Base-by-base conservation (phyloP, 1,140 invertebrate genomes). In the Drosophila lini region DNA sequence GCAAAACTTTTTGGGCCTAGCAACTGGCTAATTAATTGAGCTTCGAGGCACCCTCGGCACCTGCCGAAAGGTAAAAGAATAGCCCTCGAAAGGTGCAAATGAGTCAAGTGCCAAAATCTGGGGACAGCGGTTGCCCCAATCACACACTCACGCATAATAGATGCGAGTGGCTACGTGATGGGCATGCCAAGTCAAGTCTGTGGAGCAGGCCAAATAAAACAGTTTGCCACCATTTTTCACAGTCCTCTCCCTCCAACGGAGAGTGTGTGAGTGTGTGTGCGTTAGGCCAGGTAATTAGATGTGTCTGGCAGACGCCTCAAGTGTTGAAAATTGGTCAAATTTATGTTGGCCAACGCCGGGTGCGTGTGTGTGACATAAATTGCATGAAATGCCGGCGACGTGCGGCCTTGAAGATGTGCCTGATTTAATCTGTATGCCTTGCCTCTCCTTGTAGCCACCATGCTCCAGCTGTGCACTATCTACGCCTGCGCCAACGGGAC, bases 391-490 rank as follows among this genome's bases (percentile, higher is more conserved):
- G 65, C 58, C 36, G 38, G 11, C 15, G 45, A 86, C 83, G 80
- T 88, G 80, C 50, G 69, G 58, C 60, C 70, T 79, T 79, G 67
- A 65, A 28, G 63, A 42, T 36, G 34, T 31, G 16, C 9, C 25
- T 28, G 40, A 60, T 73, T 53, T 59, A 32, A 80, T 59, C 22
- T 44, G 15, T 41, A 44, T n/a, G 11, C 32, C 50, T 36, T 53
- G 32, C 32, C 40, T 34, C 7, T 19, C 28, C 15, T 81, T 62
- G 13, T 50, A 80, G 75, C 42, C 59, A 45, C 38, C 15, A 89
- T 92, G 91, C 76, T 92, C 36, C 90, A 92, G 60, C 56, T 85
- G 40, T 92, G 85, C 74, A 85, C 80, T 36, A 89, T 92, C 19
- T 79, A 92, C 36, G 83, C 89, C 22, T 88, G 81, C 64, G 77